These are phyloP conservation scores for Alectura lathami DNA, from an alignment of 2,113 vertebrate genomes.

Conservation along the genomic window DNA sequence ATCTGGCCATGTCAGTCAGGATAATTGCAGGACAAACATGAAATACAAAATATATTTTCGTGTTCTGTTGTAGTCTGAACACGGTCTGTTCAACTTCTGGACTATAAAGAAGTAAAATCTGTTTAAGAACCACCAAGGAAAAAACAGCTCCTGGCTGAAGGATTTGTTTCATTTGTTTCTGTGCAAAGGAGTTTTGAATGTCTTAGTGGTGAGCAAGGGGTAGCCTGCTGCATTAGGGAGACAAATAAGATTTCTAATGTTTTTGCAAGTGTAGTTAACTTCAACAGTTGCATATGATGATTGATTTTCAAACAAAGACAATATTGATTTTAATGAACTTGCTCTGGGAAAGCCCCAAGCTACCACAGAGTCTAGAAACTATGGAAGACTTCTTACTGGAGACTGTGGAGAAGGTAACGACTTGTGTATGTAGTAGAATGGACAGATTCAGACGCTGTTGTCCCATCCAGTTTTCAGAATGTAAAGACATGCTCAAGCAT, in stretches of 20 bases:
- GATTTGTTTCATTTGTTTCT: background rate
- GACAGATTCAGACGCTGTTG: background rate
- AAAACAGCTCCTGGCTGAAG: background rate
- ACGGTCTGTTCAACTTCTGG: background rate
- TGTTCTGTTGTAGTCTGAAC: background rate
- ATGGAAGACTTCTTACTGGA: background rate
- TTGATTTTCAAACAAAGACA: background rate
- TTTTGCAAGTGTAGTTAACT: background rate
- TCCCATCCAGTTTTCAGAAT: background rate
- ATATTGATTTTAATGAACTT: background rate
- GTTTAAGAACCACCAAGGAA: background rate
- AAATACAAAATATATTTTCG: rapidly evolving
- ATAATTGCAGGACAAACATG: background rate
- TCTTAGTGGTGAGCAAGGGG: background rate
- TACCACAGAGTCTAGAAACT: background rate
- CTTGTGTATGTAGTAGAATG: background rate
- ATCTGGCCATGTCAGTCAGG: rapidly evolving
- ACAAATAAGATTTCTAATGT: background rate
- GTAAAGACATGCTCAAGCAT: background rate
- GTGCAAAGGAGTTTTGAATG: background rate
- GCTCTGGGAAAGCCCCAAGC: background rate
- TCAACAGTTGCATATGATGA: background rate
- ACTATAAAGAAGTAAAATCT: background rate
- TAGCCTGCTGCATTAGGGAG: background rate
- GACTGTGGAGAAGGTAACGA: background rate